phyloP scores from a whole-genome alignment of 2,113 vertebrate genomes.

The Scartelaos histophorus region DNA sequence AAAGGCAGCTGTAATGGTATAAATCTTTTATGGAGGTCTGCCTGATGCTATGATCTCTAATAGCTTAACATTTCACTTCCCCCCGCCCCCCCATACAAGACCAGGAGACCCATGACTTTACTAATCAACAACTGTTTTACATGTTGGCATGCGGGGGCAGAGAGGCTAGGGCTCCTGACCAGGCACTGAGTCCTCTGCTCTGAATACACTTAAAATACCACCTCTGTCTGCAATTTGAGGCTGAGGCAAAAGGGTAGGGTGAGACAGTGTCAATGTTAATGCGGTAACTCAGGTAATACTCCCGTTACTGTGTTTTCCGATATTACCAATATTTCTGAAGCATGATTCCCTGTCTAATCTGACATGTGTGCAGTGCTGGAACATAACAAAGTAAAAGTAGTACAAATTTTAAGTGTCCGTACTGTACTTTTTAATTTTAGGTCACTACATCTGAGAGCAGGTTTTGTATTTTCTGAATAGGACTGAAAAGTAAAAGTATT shows the following conservation, averaged over 20 bases:
- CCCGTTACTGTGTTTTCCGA: not conserved
- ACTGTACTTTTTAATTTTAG: too few relatives aligned
- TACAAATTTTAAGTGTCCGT: too few relatives aligned
- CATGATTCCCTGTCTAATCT: too few relatives aligned
- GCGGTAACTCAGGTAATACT: not conserved
- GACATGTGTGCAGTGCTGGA: too few relatives aligned
- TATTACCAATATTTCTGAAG: too few relatives aligned
- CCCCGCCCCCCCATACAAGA: slow-evolving; percentile 31
- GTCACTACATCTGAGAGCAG: too few relatives aligned
- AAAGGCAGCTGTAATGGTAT: slow-evolving; percentile 64
- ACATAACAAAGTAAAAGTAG: too few relatives aligned
- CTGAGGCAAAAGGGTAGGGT: not conserved
- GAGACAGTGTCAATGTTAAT: not conserved
- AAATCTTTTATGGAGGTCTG: slow-evolving; percentile 71
- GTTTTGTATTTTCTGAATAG: too few relatives aligned
- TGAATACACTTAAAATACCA: slow-evolving; percentile 4
- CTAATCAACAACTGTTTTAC: slow-evolving; percentile 54
- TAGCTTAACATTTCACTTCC: slow-evolving; percentile 73
- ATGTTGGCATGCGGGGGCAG: slow-evolving; percentile 22
- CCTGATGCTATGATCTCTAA: slow-evolving; percentile 59
- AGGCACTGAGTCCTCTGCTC: not conserved
- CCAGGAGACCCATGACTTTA: slow-evolving; percentile 29
- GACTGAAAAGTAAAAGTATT: too few relatives aligned
- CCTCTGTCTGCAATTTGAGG: not conserved
- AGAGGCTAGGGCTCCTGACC: slow-evolving; percentile 9